Conservation (phyloP, 2,113 vertebrate genomes). For the Illadopsis cleaveri region DNA sequence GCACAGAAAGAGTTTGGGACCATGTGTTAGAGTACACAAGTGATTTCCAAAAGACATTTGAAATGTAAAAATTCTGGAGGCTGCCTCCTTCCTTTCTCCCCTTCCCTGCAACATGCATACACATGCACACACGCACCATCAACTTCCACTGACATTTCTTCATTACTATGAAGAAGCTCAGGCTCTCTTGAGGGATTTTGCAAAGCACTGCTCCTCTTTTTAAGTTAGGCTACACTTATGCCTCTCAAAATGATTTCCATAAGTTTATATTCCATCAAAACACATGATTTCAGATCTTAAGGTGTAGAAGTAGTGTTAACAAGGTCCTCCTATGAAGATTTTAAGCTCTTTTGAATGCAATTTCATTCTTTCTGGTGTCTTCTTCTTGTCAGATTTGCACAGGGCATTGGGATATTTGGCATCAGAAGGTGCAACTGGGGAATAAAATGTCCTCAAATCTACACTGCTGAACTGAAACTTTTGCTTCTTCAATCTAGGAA, state of each 20-base stretch:
- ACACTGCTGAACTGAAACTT: neutral
- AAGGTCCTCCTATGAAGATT: constrained; percentile 51
- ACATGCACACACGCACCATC: constrained; percentile 65
- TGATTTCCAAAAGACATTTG: constrained; percentile 74
- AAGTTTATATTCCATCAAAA: constrained; percentile 66
- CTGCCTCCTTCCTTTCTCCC: constrained; percentile 27
- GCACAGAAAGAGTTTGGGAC: constrained; percentile 52
- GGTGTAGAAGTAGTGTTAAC: constrained; percentile 53
- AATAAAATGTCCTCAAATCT: constrained; percentile 20
- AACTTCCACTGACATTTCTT: constrained; percentile 72
- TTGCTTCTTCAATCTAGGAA: neutral
- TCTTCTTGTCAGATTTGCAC: constrained; percentile 33
- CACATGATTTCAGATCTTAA: constrained; percentile 57
- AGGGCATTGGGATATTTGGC: neutral
- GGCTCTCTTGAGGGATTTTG: constrained; percentile 60
- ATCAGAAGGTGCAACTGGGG: neutral
- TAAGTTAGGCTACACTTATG: constrained; percentile 40
- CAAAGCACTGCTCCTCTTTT: constrained; percentile 65
- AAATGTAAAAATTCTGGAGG: constrained; percentile 68
- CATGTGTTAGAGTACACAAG: constrained; percentile 53
- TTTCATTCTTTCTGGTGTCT: constrained; percentile 16
- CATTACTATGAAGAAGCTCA: constrained; percentile 69
- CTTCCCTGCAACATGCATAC: constrained; percentile 47
- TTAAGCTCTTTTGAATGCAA: constrained; percentile 25
- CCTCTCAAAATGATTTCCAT: constrained; percentile 59